A percentile compares a stretch with the other conserved stretches of the same genome.
phyloP scores from a whole-genome alignment of 2,797 vertebrate species.

The Sebastes alutus region DNA sequence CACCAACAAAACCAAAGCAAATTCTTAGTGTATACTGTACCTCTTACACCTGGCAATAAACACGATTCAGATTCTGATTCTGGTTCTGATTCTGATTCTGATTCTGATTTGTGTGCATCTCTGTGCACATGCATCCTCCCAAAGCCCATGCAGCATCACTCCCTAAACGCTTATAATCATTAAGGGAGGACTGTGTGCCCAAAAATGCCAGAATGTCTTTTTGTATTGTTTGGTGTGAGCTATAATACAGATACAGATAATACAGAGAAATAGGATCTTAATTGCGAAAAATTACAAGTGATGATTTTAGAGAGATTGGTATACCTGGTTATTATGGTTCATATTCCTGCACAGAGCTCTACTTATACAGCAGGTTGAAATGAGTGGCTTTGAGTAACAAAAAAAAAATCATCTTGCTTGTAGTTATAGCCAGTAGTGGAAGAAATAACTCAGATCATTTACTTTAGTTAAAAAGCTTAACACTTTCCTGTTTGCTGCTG shows the following conservation, averaged over 20 bases:
- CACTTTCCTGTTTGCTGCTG: no score
- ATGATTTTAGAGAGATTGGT: neutral
- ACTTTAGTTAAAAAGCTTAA: neutral
- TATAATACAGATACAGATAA: neutral
- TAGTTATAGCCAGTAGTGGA: no score
- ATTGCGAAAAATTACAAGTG: neutral
- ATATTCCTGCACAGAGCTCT: no score
- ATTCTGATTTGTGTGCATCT: neutral
- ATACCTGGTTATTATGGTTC: neutral
- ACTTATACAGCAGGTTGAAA: neutral
- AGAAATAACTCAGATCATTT: neutral
- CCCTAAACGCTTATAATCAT: conserved; percentile 22
- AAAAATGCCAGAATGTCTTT: conserved; percentile 50
- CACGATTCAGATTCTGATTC: no score
- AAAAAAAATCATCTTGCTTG: neutral
- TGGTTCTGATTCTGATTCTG: no score
- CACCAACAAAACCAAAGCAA: no score
- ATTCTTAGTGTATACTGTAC: no score
- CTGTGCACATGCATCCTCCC: neutral
- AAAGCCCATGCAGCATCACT: conserved; percentile 4
- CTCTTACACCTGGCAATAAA: no score
- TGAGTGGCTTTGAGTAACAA: no score
- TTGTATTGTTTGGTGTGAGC: conserved; percentile 57
- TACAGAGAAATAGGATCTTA: neutral
- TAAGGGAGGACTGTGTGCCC: conserved; percentile 25